Evolutionary conservation across 2,113 vertebrate species (phyloP).

Genomic region (Leptobrachium leishanense): DNA sequence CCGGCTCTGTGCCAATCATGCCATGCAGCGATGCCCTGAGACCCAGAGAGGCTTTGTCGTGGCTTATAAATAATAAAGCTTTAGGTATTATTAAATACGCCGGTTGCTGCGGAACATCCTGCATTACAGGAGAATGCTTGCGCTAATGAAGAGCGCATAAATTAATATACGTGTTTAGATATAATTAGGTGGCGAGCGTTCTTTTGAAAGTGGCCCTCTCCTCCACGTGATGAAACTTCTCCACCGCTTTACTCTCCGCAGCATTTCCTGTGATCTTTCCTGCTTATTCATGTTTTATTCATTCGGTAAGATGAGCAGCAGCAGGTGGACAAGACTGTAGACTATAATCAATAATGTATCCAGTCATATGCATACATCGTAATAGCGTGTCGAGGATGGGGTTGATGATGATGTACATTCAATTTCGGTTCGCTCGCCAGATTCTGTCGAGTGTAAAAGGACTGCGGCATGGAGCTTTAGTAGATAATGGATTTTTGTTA

Average conservation of each 20-base stretch:
- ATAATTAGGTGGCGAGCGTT: neutral
- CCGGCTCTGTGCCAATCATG: too few relatives aligned
- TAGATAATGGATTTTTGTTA: neutral
- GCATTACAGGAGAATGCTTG: too few relatives aligned
- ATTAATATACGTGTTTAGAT: neutral
- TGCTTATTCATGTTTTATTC: slow-evolving; percentile 64
- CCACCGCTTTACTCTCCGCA: slow-evolving; percentile 53
- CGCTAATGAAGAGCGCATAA: too few relatives aligned
- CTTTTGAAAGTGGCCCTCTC: slow-evolving; percentile 26
- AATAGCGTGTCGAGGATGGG: neutral
- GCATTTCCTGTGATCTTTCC: slow-evolving; percentile 51
- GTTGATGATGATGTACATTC: neutral
- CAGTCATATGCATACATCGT: slow-evolving; percentile 36
- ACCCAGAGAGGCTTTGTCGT: too few relatives aligned
- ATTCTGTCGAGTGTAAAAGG: neutral
- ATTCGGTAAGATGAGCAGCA: slow-evolving; percentile 60
- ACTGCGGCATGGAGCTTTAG: neutral
- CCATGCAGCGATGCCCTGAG: too few relatives aligned
- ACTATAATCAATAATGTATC: slow-evolving; percentile 45
- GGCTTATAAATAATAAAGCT: too few relatives aligned
- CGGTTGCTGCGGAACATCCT: too few relatives aligned
- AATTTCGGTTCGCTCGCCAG: neutral
- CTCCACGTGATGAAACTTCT: slow-evolving; percentile 48
- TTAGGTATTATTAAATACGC: too few relatives aligned
- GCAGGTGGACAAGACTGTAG: slow-evolving; percentile 32